Evolutionary conservation across 2,797 vertebrate species (phyloP), one percentile per base, ranked within the genome.

Genomic region (Chelidonichthys spinosus): DNA sequence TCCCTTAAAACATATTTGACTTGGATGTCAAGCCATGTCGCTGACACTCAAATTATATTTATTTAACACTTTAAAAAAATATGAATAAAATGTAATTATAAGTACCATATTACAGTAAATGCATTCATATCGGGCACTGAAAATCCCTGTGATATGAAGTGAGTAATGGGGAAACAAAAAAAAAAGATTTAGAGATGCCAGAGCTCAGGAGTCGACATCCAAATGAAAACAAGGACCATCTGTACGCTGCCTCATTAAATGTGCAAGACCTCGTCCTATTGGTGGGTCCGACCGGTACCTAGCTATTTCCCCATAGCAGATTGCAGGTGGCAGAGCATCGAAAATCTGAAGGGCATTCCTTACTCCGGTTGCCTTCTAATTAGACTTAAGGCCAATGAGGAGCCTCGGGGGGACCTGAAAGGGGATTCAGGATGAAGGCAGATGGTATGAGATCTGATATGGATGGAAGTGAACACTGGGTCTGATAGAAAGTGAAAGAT

Each of bases 311-410:
- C 74, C 25, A 17, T 52, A 63, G 42, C 85, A 87, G 86, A 90
- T 83, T 85, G 89, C 86, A 92, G 85, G 79, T 88, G 86, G 84
- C 71, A 69, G 63, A 65, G 78, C 84, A 73, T 72, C 36, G 18
- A 66, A 33, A 68, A 49, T 81, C 73, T 81, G 66, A 81, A 69
- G 74, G 81, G 78, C 77, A 80, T 82, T 84, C 64, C 78, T 87
- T 53, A 82, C 84, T 76, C 80, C n/a, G 6, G 59, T 9, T 80
- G 87, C 84, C 88, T 89, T 89, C 70, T 90, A 90, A 91, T 89
- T 87, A 90, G 81, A 76, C 58, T 74, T 68, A 74, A 80, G 75
- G 76, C 61, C 58, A 72, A 77, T 81, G 69, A 5, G 11, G 79
- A 79, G 72, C 54, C 73, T 81, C 32, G 0, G 0, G 64, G 82